phyloP scores from a whole-genome alignment of 2,888 invertebrate genomes.

The Nesidiocoris tenuis region DNA sequence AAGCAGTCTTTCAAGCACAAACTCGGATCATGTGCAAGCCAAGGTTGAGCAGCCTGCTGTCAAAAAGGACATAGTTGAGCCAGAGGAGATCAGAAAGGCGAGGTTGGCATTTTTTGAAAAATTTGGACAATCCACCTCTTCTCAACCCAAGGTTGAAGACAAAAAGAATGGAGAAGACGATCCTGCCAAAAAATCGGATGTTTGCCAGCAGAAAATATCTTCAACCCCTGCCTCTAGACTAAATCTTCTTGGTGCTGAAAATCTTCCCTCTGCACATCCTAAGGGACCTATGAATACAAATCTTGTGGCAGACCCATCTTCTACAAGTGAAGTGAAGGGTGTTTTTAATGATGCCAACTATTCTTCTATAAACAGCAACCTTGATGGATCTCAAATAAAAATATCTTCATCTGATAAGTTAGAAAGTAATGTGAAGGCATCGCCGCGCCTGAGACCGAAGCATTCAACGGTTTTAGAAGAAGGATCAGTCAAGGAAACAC shows the following conservation, averaged over 20 bases:
- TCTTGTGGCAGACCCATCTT: neutral
- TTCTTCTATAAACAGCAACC: neutral
- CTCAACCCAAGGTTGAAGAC: neutral
- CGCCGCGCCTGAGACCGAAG: neutral
- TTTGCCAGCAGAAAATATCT: neutral
- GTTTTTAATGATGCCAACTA: neutral
- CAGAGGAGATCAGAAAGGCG: slow-evolving; percentile 53
- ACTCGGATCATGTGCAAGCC: slow-evolving; percentile 7
- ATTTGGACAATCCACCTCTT: slow-evolving; percentile 4
- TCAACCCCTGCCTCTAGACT: neutral
- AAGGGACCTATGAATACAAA: no score
- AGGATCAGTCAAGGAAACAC: slow-evolving; percentile 15
- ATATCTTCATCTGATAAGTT: neutral
- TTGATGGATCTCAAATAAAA: neutral
- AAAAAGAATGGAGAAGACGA: neutral
- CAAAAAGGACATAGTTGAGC: slow-evolving; percentile 13
- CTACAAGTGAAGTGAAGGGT: neutral
- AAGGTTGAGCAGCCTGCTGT: neutral
- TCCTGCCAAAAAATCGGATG: neutral
- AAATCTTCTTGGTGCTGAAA: neutral
- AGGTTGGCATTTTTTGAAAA: slow-evolving; percentile 54
- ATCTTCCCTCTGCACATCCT: neutral
- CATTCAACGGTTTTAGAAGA: neutral
- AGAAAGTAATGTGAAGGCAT: neutral
- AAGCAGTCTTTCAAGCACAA: slow-evolving; percentile 24